A percentile compares a stretch with the other conserved stretches of the same genome.
These are phyloP conservation scores for Microcebus jonahi DNA, from an alignment of 2,113 vertebrate genomes.

Conservation along the genomic window DNA sequence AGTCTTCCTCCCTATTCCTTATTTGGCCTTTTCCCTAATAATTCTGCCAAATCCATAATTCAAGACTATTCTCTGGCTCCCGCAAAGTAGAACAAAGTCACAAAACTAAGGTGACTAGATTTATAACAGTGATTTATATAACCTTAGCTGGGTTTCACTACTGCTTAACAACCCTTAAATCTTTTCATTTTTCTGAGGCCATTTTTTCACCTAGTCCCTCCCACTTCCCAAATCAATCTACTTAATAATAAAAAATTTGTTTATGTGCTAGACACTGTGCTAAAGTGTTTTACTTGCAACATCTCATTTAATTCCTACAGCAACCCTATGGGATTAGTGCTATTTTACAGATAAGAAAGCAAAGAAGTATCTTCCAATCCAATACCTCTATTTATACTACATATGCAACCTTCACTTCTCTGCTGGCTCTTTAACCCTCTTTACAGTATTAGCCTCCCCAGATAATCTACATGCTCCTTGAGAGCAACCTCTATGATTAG, in stretches of 20 bases:
- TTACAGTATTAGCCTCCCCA: background rate
- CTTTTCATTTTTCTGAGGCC: background rate
- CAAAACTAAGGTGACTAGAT: background rate
- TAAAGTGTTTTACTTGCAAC: background rate
- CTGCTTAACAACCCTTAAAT: background rate
- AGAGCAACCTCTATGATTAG: background rate
- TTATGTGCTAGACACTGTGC: background rate
- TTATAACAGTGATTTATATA: background rate
- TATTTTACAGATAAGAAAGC: background rate
- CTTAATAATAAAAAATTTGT: background rate
- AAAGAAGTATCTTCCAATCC: background rate
- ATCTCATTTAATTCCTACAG: background rate
- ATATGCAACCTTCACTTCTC: background rate
- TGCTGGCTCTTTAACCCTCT: background rate
- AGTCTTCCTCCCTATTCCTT: background rate
- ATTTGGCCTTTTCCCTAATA: background rate
- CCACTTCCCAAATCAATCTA: background rate
- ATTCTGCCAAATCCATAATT: background rate
- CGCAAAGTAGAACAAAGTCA: background rate
- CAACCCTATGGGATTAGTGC: background rate
- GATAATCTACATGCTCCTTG: background rate
- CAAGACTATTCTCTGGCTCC: background rate
- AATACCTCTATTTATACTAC: background rate
- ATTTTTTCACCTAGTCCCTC: background rate
- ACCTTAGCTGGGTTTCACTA: background rate